phyloP scores from a whole-genome alignment of 1,140 invertebrate genomes.

The Gryllus bimaculatus region DNA sequence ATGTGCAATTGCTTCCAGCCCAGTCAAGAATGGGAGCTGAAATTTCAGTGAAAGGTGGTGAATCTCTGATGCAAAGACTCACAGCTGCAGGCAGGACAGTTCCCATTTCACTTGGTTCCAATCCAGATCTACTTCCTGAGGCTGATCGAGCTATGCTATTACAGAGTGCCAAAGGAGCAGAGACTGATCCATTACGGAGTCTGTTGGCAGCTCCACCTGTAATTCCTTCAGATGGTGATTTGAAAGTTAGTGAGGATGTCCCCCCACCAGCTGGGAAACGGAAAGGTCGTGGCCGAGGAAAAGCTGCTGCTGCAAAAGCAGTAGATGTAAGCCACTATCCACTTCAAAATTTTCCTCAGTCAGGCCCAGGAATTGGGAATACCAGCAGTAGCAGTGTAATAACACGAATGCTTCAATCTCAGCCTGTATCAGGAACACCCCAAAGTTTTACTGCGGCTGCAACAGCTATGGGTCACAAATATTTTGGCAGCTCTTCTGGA shows the following conservation, averaged over 20 bases:
- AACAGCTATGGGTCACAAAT: constrained; percentile 39
- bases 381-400: constrained; percentile 35
- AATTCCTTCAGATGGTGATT: background rate
- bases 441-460: constrained; percentile 38
- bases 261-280: constrained; percentile 10
- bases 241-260: background rate
- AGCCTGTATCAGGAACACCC: constrained; percentile 34
- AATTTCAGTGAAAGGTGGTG: background rate
- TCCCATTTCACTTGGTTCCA: background rate
- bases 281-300: constrained; percentile 19
- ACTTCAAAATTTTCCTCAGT: constrained; percentile 18
- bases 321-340: constrained; percentile 14
- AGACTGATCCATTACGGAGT: background rate
- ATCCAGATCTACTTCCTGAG: background rate
- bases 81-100: background rate
- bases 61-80: background rate
- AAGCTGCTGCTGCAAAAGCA: constrained; percentile 22
- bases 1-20: background rate
- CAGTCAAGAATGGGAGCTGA: background rate
- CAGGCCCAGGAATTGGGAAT: background rate
- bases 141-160: background rate
- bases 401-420: constrained; percentile 49
- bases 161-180: background rate
- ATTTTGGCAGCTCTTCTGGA: constrained; percentile 31
- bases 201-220: constrained; percentile 22